phyloP scores from a whole-genome alignment of 2,888 invertebrate genomes.

The Drosophila limbata region DNA sequence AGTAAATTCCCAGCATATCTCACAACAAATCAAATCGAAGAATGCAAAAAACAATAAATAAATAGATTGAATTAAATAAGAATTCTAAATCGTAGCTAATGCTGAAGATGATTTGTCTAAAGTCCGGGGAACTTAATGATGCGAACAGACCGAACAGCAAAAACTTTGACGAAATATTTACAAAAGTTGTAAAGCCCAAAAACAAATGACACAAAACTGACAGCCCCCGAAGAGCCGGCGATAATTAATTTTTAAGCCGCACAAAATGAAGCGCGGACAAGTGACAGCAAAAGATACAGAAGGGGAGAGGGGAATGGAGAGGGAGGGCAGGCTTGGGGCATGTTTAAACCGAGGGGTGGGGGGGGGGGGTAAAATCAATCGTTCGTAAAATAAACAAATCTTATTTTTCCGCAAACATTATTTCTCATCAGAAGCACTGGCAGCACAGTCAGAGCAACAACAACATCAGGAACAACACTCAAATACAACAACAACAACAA shows the following conservation, averaged over 20 bases:
- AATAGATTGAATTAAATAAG: slow-evolving; percentile 1
- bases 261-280: slow-evolving; percentile 74
- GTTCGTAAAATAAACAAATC: slow-evolving; percentile 82
- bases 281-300: slow-evolving; percentile 33
- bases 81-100: slow-evolving; percentile 59
- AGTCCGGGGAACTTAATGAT: slow-evolving; percentile 38
- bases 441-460: slow-evolving; percentile 39
- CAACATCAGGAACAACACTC: slow-evolving; percentile 36
- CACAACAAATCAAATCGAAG: slow-evolving; percentile 14
- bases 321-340: slow-evolving; percentile 8
- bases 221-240: slow-evolving; percentile 56
- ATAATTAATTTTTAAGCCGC: slow-evolving; percentile 80
- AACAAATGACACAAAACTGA: slow-evolving; percentile 68
- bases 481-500: slow-evolving; percentile 38
- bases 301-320: not conserved
- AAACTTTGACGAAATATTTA: slow-evolving; percentile 68
- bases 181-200: slow-evolving; percentile 60
- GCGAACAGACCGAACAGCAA: slow-evolving; percentile 15
- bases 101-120: slow-evolving; percentile 55
- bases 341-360: not conserved
- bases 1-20: slow-evolving; percentile 47
- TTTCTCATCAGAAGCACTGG: slow-evolving; percentile 72
- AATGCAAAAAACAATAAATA: slow-evolving; percentile 2
- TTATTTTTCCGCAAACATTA: slow-evolving; percentile 82
- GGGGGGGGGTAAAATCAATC: slow-evolving; percentile 65